A percentile compares a stretch with the other conserved stretches of the same genome.
phyloP scores from a whole-genome alignment of 2,888 invertebrate species.

The Gerris lacustris region DNA sequence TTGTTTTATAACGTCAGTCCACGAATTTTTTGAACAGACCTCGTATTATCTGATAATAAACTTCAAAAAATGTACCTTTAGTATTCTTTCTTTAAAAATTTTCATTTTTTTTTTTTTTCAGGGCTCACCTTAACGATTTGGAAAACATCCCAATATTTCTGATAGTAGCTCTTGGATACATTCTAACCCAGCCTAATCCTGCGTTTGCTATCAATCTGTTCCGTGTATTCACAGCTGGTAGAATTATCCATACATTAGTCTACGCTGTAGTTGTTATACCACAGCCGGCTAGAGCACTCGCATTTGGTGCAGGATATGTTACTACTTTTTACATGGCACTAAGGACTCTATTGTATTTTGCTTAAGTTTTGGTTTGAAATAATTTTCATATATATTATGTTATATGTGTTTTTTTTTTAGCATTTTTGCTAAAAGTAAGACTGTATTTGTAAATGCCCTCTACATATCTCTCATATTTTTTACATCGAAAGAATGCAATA shows the following conservation, averaged over 20 bases:
- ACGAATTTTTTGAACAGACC: no score
- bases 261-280: constrained; percentile 48
- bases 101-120: constrained; percentile 33
- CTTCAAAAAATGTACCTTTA: no score
- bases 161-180: constrained; percentile 46
- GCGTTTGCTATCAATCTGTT: constrained; percentile 43
- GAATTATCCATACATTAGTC: constrained; percentile 49
- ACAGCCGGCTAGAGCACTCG: constrained; percentile 43
- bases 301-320: constrained; percentile 37
- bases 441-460: no score
- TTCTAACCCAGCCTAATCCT: constrained; percentile 44
- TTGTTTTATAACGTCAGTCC: no score
- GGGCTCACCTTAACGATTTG: constrained; percentile 57
- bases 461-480: no score
- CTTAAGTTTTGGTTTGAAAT: background rate
- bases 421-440: no score
- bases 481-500: no score
- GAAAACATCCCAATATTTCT: constrained; percentile 56
- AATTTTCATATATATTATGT: no score
- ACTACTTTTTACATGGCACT: constrained; percentile 42
- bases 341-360: background rate
- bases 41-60: no score
- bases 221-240: constrained; percentile 43
- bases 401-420: no score
- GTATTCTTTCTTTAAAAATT: no score